Base-by-base conservation (phyloP, 2,797 vertebrate species). In the Siniperca obscura region DNA sequence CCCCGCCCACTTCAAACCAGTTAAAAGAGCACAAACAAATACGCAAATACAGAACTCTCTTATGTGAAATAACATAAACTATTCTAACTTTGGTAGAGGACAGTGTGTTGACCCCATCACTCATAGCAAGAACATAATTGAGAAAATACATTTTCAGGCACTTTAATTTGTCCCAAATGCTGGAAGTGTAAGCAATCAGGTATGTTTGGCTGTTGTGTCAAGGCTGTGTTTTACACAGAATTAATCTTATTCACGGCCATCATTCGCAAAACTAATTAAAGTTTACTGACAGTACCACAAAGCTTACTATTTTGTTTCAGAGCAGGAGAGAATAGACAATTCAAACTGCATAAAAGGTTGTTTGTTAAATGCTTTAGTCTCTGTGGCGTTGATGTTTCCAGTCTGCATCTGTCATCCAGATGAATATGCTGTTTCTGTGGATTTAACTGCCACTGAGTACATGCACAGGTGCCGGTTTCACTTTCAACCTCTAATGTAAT, bases 191-290 rank as follows among this genome's bases (percentile, higher is more conserved):
- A 81, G 53, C 71, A 66, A 83, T 87, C 75, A 82, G 71, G 87
- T 81, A 42, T 83, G 67, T 82, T 78, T 82, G 30, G 48, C 48
- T 80, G 78, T 75, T 64, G 60, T 74, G 60, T 84, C 71, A 78
- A 60, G 22, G 30, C 73, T 65, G 36, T 52, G 40, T 70, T 88
- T 88, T 72, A 70, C 52, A 82, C 82, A 78, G 46, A 88, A 70
- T 59, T 40, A 83, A 78, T 89, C 83, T 80, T 82, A 48, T 82
- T 89, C 88, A 83, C 85, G 78, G 79, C 84, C 88, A 72, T 84
- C 81, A 87, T 92, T 92, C 90, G 78, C 74, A 87, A 93, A 94
- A 91, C 89, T 89, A 92, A 94, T 94, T 91, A 86, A 93, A 91
- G 80, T 91, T 89, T 86, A 84, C 83, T 70, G 72, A 87, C 74